Evolutionary conservation across 2,888 invertebrate genomes (phyloP).

Genomic region (Macrosiphum euphorbiae): DNA sequence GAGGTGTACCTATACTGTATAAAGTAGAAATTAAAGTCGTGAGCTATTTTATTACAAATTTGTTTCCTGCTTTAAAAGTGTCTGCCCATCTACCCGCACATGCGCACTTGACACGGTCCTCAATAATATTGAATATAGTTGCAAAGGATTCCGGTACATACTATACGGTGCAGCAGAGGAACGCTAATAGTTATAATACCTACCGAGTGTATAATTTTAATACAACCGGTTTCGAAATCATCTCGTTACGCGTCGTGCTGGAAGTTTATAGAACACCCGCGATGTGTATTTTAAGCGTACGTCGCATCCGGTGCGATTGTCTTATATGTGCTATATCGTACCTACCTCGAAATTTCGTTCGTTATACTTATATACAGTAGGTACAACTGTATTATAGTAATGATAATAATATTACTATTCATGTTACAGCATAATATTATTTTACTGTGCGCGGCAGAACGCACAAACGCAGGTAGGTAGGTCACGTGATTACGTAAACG

Average conservation of each 20-base stretch:
- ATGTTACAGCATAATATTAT: not conserved
- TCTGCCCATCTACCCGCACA: not conserved
- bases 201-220: not conserved
- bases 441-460: not conserved
- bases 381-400: not conserved
- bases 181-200: not conserved
- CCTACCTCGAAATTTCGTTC: not conserved
- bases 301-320: conserved; percentile 10
- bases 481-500: not conserved
- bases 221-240: conserved; percentile 28
- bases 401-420: not conserved
- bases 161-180: not conserved
- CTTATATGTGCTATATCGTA: not conserved
- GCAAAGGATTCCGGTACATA: not conserved
- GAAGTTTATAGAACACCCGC: not conserved
- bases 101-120: not conserved
- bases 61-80: conserved; percentile 44
- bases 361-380: not conserved
- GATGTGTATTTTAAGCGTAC: not conserved
- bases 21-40: not conserved
- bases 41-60: not conserved
- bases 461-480: not conserved
- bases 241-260: not conserved
- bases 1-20: not conserved
- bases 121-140: not conserved